These are phyloP conservation scores for Octopus bimaculoides DNA, from an alignment of 1,140 invertebrate genomes.

Conservation along the genomic window DNA sequence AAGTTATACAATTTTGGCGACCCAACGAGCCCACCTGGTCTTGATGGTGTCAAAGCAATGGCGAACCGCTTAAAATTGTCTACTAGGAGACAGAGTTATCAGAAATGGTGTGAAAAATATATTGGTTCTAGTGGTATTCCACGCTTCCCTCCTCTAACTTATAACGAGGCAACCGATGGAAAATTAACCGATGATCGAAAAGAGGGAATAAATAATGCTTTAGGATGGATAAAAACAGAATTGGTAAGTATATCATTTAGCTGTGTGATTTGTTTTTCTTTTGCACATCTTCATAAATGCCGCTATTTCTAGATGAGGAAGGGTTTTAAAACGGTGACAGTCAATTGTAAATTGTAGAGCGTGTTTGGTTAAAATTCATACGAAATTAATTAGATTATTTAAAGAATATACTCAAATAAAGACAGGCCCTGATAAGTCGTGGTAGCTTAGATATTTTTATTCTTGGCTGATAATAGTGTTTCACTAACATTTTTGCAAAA, in stretches of 20 bases:
- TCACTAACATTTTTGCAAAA: too few species aligned
- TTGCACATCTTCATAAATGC: too few species aligned
- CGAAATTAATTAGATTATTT: too few species aligned
- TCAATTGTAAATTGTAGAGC: too few species aligned
- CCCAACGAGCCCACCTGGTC: not conserved
- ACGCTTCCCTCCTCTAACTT: not conserved
- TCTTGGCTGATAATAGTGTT: too few species aligned
- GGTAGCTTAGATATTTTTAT: too few species aligned
- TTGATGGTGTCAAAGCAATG: slow-evolving; percentile 22
- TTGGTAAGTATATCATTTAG: slow-evolving; percentile 22
- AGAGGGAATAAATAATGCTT: slow-evolving; percentile 25
- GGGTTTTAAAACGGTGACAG: too few species aligned
- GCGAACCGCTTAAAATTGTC: slow-evolving; percentile 24
- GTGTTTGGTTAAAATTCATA: too few species aligned
- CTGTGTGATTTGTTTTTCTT: not conserved
- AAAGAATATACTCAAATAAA: too few species aligned
- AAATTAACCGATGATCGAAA: slow-evolving; percentile 24
- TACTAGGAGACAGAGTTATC: slow-evolving; percentile 25
- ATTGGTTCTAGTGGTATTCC: slow-evolving; percentile 10
- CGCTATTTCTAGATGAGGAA: too few species aligned
- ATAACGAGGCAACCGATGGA: slow-evolving; percentile 9
- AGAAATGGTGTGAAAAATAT: slow-evolving; percentile 26
- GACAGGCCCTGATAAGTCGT: too few species aligned
- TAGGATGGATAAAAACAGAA: slow-evolving; percentile 32
- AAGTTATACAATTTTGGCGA: not conserved